Percentiles rank a stretch among this genome's conserved stretches.
Conservation (phyloP, 2,888 invertebrate genomes). For the Atrina japonica region DNA sequence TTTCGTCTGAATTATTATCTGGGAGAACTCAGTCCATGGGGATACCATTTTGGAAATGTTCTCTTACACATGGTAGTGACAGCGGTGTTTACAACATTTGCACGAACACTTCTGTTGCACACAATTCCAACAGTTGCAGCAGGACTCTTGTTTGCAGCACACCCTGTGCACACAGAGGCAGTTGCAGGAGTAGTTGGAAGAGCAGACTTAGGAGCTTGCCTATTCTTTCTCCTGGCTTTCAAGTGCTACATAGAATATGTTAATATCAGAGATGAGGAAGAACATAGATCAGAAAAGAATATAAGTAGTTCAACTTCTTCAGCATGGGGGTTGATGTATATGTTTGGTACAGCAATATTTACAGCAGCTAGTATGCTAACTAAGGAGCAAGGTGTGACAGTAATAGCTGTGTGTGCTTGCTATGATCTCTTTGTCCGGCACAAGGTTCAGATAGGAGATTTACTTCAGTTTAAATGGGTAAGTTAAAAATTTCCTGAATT, state of each 20-base stretch:
- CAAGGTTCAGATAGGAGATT: conserved; percentile 64
- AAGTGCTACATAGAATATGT: conserved; percentile 87
- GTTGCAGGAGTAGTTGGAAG: conserved; percentile 94
- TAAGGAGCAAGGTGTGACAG: conserved; percentile 97
- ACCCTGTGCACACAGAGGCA: conserved; percentile 98
- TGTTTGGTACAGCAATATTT: conserved; percentile 85
- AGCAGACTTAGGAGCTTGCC: conserved; percentile 95
- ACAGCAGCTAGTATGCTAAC: conserved; percentile 92
- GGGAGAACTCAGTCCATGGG: conserved; percentile 82
- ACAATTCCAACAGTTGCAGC: conserved; percentile 85
- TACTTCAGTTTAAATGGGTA: conserved; percentile 66
- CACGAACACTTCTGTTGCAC: conserved; percentile 81
- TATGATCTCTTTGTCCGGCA: conserved; percentile 89
- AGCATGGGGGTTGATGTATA: conserved; percentile 80
- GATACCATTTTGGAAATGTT: conserved; percentile 93
- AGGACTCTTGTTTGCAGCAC: conserved; percentile 94
- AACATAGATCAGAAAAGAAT: conserved; percentile 7
- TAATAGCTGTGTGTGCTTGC: conserved; percentile 92
- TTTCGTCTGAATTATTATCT: conserved; percentile 92
- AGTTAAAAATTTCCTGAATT: conserved; percentile 46
- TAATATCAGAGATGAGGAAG: conserved; percentile 43
- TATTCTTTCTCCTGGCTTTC: conserved; percentile 93
- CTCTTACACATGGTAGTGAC: conserved; percentile 93
- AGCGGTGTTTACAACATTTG: conserved; percentile 89
- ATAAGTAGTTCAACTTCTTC: conserved; percentile 1